Base-by-base conservation (phyloP, 2,888 invertebrate genomes). In the Troilus luridus region DNA sequence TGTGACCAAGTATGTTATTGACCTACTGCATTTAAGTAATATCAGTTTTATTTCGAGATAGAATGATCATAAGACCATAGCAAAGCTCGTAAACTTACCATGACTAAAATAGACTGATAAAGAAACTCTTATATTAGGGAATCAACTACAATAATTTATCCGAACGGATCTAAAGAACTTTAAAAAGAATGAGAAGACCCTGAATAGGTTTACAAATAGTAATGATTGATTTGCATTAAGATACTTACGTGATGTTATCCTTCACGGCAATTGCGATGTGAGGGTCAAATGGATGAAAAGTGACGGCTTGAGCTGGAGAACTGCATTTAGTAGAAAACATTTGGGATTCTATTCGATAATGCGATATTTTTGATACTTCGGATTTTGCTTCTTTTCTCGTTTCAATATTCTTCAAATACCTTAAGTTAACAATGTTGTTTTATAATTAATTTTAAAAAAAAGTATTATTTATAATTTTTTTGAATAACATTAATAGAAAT, bases 211-310 rank as follows among this genome's bases (percentile, higher is more conserved):
- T 24, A 67, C 14, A 9, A 67, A 67, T 67, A 24, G 10, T 62
- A 27, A 56, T 67, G 24, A 60, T 58, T 21, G 14, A 21, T n/a
- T 89, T 21, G 41, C 5, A 90, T 67, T 59, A 17, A 88, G 67
- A 92, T 72, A 92, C 94, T 93, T 93, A 97, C 97, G 96, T 96
- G 93, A 98, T 97, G 94, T 96, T 96, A 94, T 98, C 98, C 94
- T 96, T 97, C 93, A 97, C 97, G 77, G 98, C 98, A 89, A 98
- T 97, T 64, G 97, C 98, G 92, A 98, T 95, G 94, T 98, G 97
- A 93, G 97, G 96, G 94, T 98, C 98, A 94, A 97, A 98, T 0
- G 98, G 98, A 95, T 98, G 97, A 94, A 99, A 97, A 93, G 96
- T 96, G 72, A 98, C 95, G 62, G 97, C 96, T 92, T 96, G 95